These are phyloP conservation scores for Parotocinclus haroldoi DNA, from an alignment of 2,797 vertebrate genomes.

Conservation along the genomic window DNA sequence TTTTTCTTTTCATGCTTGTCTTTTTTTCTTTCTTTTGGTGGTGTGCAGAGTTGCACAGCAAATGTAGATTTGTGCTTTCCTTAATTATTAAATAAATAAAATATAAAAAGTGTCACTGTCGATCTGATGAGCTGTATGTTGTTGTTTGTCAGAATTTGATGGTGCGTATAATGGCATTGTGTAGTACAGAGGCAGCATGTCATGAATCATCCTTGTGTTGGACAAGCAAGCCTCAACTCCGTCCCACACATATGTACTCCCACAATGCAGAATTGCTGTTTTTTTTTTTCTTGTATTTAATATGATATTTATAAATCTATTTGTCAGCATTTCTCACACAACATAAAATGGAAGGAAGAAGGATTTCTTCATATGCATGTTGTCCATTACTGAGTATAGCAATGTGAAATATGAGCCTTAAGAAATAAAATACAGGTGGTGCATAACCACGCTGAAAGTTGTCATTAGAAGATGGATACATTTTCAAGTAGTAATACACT, in stretches of 20 bases:
- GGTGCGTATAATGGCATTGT: conserved; percentile 19
- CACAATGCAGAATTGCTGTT: background rate
- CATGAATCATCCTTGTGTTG: background rate
- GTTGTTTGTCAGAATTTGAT: conserved; percentile 12
- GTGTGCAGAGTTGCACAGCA: conserved; percentile 49
- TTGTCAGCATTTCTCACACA: background rate
- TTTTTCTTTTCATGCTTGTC: conserved; percentile 48
- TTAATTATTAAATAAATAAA: background rate
- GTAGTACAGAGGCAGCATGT: conserved; percentile 6
- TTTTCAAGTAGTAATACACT: too few species aligned
- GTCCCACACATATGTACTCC: background rate
- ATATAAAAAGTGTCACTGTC: too few species aligned
- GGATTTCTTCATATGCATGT: too few species aligned
- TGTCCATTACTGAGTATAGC: background rate
- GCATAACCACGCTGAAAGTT: too few species aligned
- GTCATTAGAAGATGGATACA: too few species aligned
- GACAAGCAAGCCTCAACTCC: background rate
- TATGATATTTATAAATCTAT: background rate
- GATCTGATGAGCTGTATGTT: background rate
- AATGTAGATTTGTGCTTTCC: conserved; percentile 41
- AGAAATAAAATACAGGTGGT: too few species aligned
- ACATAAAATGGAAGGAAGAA: background rate
- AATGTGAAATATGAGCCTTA: too few species aligned
- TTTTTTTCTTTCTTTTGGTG: too few species aligned
- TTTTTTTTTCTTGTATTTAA: background rate